A percentile compares a stretch with the other conserved stretches of the same genome.
Evolutionary conservation across 2,797 vertebrate genomes (phyloP).

Genomic region (Xiphorhynchus erythropygius): DNA sequence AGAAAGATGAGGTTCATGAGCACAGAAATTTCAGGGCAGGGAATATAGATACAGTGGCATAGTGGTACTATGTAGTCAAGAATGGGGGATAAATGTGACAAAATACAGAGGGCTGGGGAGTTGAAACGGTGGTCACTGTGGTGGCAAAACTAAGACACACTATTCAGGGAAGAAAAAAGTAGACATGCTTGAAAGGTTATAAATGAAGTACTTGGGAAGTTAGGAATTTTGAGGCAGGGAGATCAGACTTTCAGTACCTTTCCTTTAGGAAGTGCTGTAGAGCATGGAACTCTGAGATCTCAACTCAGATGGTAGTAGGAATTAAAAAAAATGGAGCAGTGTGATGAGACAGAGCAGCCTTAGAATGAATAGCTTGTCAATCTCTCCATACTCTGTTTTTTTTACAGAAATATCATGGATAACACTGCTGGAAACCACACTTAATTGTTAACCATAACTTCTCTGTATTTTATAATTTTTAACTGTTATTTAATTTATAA

Average conservation of each 20-base stretch:
- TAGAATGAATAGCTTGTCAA: not conserved
- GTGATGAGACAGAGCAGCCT: not conserved
- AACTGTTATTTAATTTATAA: not conserved
- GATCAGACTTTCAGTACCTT: not conserved
- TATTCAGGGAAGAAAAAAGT: not conserved
- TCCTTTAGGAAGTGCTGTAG: not conserved
- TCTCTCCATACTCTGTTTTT: not conserved
- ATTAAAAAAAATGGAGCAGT: not conserved
- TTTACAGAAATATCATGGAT: not conserved
- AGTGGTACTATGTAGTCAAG: not conserved
- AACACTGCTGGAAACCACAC: not conserved
- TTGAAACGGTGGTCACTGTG: not conserved
- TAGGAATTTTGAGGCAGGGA: not conserved
- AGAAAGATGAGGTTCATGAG: not conserved
- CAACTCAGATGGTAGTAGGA: not conserved
- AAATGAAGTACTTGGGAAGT: not conserved
- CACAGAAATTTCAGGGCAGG: not conserved
- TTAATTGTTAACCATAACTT: not conserved
- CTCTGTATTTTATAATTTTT: not conserved
- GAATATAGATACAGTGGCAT: not conserved
- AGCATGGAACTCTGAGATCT: not conserved
- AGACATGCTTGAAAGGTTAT: not conserved
- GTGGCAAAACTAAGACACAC: not conserved
- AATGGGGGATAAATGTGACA: rapidly evolving
- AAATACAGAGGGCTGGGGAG: not conserved